Base-by-base conservation (phyloP, 1,140 invertebrate species). In the Bombus difficillimus region DNA sequence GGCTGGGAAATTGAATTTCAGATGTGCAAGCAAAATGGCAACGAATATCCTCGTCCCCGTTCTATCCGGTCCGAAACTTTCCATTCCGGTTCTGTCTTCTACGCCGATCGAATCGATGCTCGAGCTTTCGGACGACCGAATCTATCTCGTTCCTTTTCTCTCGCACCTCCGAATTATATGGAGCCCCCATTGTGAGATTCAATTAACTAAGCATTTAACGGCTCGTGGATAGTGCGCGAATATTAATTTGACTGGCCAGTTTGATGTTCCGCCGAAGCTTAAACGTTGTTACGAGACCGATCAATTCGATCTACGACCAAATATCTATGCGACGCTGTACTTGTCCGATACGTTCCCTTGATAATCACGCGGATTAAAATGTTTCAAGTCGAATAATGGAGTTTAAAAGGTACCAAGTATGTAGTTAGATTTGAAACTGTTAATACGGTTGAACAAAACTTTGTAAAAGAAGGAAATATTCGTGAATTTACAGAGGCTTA, bases 1-100 rank as follows among this genome's bases (percentile, higher is more conserved):
- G 68, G 22, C 76, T 15, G 39, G 83, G 57, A 80, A 73, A 85
- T 81, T 73, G 83, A 85, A 85, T 85, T 85, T 81, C 77, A 85
- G 83, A 85, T 81, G 66, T 43, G 75, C 66, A n/a, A 47, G 82
- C 64, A 79, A 79, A 84, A 84, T 79, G 78, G 82, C 75, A 71
- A 84, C 75, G 82, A 78, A 78, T 84, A 78, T 43, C 66, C 64
- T n/a, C 41, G 25, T 47, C 25, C 57, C 10, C 59, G 13, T 59
- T 32, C 47, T 74, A 83, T 41, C 74, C 82, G 22, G 39, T 6
- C 37, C 37, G 37, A 39, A 84, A 79, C 64, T 79, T 71, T 47
- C 66, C 66, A 62, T 66, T 69, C 75, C 28, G n/a, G 5, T 8
- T 78, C 47, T 32, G 25, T 12, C 53, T 53, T 66, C 32, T n/a